phyloP scores from a whole-genome alignment of 2,797 vertebrate species.

The Peromyscus nudipes region DNA sequence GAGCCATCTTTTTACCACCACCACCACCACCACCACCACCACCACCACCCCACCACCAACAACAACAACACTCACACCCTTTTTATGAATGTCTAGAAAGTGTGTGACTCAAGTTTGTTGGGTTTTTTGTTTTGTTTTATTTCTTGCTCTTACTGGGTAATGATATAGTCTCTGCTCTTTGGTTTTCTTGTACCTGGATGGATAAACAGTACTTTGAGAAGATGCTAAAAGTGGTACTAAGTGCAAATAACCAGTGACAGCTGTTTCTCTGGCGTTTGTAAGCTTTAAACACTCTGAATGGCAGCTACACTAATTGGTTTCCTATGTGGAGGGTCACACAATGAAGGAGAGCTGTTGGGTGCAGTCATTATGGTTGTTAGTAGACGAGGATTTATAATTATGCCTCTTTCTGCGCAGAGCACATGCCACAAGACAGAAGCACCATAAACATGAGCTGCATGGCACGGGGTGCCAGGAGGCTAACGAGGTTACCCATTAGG shows the following conservation, averaged over 20 bases:
- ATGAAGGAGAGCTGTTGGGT: not conserved
- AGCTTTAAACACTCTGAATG: not conserved
- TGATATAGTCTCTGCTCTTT: not conserved
- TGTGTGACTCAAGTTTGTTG: not conserved
- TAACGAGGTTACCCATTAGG: slow-evolving; percentile 44
- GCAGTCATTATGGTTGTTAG: slow-evolving; percentile 44
- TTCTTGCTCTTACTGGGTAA: not conserved
- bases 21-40: too few relatives aligned
- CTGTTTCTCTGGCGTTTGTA: not conserved
- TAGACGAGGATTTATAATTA: slow-evolving; percentile 64
- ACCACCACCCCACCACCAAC: too few relatives aligned
- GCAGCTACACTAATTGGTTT: not conserved
- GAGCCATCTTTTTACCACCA: too few relatives aligned
- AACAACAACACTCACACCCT: not conserved
- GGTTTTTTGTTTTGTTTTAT: not conserved
- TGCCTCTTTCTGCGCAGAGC: slow-evolving; percentile 17
- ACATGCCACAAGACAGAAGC: not conserved
- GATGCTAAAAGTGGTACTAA: not conserved
- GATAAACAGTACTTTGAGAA: not conserved
- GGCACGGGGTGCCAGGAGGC: not conserved
- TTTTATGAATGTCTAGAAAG: not conserved
- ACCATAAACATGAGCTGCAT: slow-evolving; percentile 30
- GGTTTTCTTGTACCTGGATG: not conserved
- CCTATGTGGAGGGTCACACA: slow-evolving; percentile 17
- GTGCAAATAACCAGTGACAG: not conserved